These are phyloP conservation scores for Caenorhabditis sp. DNA, from an alignment of 2,888 invertebrate species.

Conservation along the genomic window DNA sequence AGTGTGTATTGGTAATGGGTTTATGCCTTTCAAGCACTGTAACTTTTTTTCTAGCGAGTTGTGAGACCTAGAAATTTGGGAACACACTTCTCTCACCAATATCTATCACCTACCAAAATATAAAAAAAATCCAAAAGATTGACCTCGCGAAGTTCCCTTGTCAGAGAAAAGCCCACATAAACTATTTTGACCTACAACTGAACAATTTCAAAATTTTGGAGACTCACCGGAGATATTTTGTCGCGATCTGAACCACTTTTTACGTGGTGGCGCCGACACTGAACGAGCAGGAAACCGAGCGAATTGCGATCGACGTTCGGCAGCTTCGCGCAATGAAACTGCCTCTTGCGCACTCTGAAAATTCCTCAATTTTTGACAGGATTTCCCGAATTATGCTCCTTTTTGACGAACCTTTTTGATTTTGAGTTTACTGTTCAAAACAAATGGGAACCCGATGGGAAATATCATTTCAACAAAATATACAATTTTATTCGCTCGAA, in stretches of 20 bases:
- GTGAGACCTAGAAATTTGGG: too few relatives aligned
- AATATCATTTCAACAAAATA: conserved; percentile 27
- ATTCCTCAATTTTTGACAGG: background rate
- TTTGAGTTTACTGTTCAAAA: background rate
- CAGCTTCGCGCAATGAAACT: conserved; percentile 42
- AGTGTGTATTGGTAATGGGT: too few relatives aligned
- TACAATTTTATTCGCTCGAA: background rate
- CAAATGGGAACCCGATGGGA: conserved; percentile 29
- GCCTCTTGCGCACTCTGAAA: conserved; percentile 46
- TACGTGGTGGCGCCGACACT: conserved; percentile 51
- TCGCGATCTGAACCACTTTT: conserved; percentile 46
- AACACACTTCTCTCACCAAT: too few relatives aligned
- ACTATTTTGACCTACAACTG: too few relatives aligned
- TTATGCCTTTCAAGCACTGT: too few relatives aligned
- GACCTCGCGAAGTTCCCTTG: too few relatives aligned
- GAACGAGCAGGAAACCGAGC: conserved; percentile 40
- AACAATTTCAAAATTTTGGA: too few relatives aligned
- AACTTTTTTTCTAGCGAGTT: too few relatives aligned
- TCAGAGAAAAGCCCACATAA: too few relatives aligned
- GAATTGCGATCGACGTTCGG: conserved; percentile 47
- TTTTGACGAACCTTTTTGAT: background rate
- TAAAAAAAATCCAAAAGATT: too few relatives aligned
- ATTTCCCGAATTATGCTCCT: too few relatives aligned
- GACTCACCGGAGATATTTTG: conserved; percentile 21
- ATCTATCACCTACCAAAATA: too few relatives aligned